These are phyloP conservation scores for Diplosoma virens DNA, from an alignment of 23 tunicate species.

Conservation along the genomic window DNA sequence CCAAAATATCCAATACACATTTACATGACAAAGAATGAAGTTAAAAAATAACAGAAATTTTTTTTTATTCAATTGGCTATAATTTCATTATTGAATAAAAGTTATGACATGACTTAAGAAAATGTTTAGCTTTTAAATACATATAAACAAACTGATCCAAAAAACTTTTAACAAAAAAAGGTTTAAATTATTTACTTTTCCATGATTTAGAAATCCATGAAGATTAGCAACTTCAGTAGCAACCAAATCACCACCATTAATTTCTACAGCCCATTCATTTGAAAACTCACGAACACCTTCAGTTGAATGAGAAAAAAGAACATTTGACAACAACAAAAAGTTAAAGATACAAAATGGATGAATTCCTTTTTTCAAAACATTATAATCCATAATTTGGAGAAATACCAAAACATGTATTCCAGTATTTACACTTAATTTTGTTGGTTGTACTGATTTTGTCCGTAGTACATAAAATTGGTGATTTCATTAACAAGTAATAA, in stretches of 20 bases:
- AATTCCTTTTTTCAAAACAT: neutral
- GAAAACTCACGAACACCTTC: neutral
- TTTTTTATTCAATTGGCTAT: too few relatives aligned
- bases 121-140: too few relatives aligned
- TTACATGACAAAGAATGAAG: too few relatives aligned
- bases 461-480: neutral
- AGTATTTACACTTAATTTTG: too few relatives aligned
- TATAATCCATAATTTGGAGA: neutral
- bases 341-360: neutral
- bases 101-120: too few relatives aligned
- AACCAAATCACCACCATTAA: constrained; percentile 50
- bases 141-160: too few relatives aligned
- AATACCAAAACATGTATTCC: too few relatives aligned
- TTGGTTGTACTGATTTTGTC: too few relatives aligned
- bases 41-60: too few relatives aligned
- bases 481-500: neutral
- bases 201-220: constrained; percentile 82
- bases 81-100: too few relatives aligned
- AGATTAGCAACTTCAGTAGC: constrained; percentile 59
- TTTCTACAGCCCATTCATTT: constrained; percentile 89
- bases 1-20: too few relatives aligned
- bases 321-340: neutral
- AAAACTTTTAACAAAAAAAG: too few relatives aligned
- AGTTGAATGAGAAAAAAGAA: neutral
- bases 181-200: constrained; percentile 44